Evolutionary conservation across 2,113 vertebrate genomes (phyloP), one percentile per base, ranked within the genome.

Genomic region (Mionectes macconnelli): DNA sequence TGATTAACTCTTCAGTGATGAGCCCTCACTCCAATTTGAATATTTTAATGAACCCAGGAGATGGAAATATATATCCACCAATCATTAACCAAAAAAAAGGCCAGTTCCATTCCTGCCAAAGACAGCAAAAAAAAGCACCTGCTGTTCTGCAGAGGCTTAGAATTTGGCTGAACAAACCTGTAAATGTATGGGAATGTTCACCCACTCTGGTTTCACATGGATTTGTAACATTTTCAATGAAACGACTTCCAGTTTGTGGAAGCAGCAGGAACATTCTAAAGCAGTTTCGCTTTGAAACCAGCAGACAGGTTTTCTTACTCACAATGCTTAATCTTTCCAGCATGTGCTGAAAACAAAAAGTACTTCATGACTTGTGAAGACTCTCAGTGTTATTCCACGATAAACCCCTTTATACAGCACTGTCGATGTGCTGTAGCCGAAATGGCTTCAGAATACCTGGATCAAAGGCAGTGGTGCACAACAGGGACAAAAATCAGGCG

Each of bases 401-500:
- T 40, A 87, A 94, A 63, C 1, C 2, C 0, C 31, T 76, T 91
- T 24, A 6, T 25, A 56, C 4, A 42, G 44, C 52, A 16, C 33
- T 68, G 35, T 1, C 2, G 42, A 52, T 16, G 25, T 37, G 30
- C 30, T 62, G 15, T 18, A 8, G 40, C 24, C 75, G 52, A 91
- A 92, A 92, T 68, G 44, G 37, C 60, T 66, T 74, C 27, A 63
- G 49, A 78, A 45, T 35, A 55, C 9, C 68, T 40, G 35, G 17
- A 39, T 68, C 40, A 70, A 66, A 74, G 30, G 21, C 37, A 74
- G 22, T 14, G 27, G 5, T 70, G 25, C 42, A 37, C 37, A 59
- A 5, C 0, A 0, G 35, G 55, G 72, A 20, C 55, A 74, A 39
- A 94, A 42, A 30, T 14, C 5, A n/a, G 15, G 44, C 15, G 24